Evolutionary conservation across 2,797 vertebrate genomes (phyloP).

Genomic region (Coendou prehensilis): DNA sequence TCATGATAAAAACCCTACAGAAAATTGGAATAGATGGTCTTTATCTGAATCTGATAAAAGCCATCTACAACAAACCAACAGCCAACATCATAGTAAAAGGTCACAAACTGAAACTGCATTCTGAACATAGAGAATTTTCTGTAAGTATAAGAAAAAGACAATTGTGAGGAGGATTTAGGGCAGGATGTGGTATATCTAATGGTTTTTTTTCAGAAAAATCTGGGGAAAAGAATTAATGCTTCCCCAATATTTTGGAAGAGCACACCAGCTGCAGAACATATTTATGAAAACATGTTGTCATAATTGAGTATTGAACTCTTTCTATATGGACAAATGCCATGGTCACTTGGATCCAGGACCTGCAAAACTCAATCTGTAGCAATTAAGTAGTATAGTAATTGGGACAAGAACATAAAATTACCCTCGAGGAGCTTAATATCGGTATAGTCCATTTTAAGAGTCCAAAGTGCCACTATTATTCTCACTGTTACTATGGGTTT

Average conservation of each 20-base stretch:
- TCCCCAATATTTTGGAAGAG: neutral
- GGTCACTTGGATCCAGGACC: neutral
- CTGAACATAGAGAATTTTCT: neutral
- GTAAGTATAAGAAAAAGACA: neutral
- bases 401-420: neutral
- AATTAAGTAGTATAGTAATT: neutral
- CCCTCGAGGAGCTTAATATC: neutral
- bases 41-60: neutral
- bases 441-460: neutral
- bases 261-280: neutral
- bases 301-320: neutral
- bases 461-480: neutral
- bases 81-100: neutral
- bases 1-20: neutral
- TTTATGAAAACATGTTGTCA: neutral
- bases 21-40: neutral
- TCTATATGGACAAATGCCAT: neutral
- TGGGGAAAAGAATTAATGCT: neutral
- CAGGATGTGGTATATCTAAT: neutral
- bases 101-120: neutral
- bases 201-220: conserved; percentile 15
- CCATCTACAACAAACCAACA: neutral
- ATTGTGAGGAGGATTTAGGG: neutral
- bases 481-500: neutral
- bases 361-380: neutral